These are phyloP conservation scores for Cyaniris semiargus DNA, from an alignment of 2,888 invertebrate genomes.

Conservation along the genomic window DNA sequence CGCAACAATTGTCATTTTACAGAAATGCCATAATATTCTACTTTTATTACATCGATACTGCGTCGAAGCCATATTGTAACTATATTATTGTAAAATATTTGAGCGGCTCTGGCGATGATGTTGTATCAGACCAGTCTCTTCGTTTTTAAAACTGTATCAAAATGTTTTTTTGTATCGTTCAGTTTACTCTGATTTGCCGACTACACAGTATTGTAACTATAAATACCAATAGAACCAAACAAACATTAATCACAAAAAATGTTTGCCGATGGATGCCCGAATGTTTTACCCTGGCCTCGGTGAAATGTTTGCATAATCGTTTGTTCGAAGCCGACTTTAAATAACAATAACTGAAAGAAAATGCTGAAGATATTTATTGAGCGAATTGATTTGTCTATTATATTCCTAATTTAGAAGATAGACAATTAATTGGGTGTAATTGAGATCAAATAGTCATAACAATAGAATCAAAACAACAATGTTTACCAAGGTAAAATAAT, in stretches of 20 bases:
- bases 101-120: not conserved
- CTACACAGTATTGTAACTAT: not conserved
- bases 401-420: conserved; percentile 10
- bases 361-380: not conserved
- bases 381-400: not conserved
- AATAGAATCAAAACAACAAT: conserved; percentile 8
- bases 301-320: conserved; percentile 15
- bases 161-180: not conserved
- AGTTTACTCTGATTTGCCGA: not conserved
- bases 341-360: not conserved
- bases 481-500: not conserved
- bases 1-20: too few relatives aligned
- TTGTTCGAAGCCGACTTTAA: not conserved
- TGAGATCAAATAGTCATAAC: conserved; percentile 22
- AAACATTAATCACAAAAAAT: conserved; percentile 15
- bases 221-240: conserved; percentile 1
- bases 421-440: conserved; percentile 18
- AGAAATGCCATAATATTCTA: too few relatives aligned
- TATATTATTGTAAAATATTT: too few relatives aligned
- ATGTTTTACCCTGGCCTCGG: not conserved
- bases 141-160: not conserved
- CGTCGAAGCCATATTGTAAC: too few relatives aligned
- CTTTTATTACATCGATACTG: too few relatives aligned
- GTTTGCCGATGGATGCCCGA: not conserved
- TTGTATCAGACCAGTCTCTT: not conserved